These are phyloP conservation scores for Scomber scombrus DNA, from an alignment of 2,113 vertebrate species.

Conservation along the genomic window DNA sequence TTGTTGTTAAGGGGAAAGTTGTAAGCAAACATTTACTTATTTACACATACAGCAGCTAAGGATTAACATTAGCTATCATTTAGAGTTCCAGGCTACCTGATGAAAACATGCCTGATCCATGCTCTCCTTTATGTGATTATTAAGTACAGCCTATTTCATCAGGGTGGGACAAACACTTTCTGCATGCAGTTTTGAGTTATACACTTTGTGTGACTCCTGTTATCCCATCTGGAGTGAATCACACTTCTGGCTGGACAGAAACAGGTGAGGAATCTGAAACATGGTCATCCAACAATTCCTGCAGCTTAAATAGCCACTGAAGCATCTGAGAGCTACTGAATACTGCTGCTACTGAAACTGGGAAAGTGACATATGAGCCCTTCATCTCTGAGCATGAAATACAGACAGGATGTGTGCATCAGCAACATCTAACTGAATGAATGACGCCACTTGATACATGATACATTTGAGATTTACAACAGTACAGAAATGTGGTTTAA, in stretches of 20 bases:
- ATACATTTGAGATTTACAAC: background rate
- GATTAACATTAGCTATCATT: no score
- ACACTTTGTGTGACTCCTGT: background rate
- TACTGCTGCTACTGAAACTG: background rate
- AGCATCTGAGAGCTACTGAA: slow-evolving; percentile 21
- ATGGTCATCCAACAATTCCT: slow-evolving; percentile 12
- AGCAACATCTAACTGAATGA: slow-evolving; percentile 10
- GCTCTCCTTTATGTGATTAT: background rate
- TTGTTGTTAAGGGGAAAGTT: no score
- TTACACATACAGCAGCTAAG: no score
- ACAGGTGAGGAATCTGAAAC: slow-evolving; percentile 56
- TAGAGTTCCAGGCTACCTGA: no score
- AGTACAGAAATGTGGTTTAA: background rate
- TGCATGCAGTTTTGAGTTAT: background rate
- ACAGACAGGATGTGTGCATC: slow-evolving; percentile 32
- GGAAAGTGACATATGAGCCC: background rate
- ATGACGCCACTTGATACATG: background rate
- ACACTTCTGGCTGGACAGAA: slow-evolving; percentile 13
- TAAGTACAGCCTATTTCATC: background rate
- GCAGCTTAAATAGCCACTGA: slow-evolving; percentile 37
- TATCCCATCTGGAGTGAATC: slow-evolving; percentile 31
- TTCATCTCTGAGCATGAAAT: slow-evolving; percentile 8
- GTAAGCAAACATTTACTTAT: no score
- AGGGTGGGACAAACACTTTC: background rate
- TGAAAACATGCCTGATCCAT: no score